Evolutionary conservation across 2,797 vertebrate genomes (phyloP), one percentile per base, ranked within the genome.

Genomic region (Gastrophryne carolinensis): DNA sequence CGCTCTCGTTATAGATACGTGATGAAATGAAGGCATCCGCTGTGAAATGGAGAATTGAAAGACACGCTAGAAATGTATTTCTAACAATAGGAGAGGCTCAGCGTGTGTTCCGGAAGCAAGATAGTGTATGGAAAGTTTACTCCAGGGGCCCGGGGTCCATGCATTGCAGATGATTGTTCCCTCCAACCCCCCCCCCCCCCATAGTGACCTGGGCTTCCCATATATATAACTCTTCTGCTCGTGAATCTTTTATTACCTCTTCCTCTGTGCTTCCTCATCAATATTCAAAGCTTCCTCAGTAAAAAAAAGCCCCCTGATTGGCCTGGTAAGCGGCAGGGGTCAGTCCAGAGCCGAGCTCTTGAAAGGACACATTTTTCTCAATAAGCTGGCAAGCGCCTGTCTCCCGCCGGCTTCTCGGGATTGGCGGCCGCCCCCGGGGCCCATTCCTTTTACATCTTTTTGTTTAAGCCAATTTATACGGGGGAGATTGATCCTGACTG

Each of bases 211-310:
- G 9, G 47, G 52, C 61, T 72, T 60, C 53, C 68, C 39, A 72
- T 78, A 60, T 78, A 60, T 30, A 78, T 78, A 72, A 78, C 72
- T 78, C 37, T 32, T 72, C 27, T 65, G 26, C 39, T 66, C 60
- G 67, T 78, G 75, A 72, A 78, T 78, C 61, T 78, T 78, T 78
- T 72, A 78, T 71, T 71, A 58, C 58, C 56, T 44, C 50, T 70
- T 62, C 29, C 56, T 61, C 73, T 62, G 24, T 62, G 66, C 57
- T 54, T 23, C 8, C 61, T 78, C 68, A 72, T 78, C 75, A 72
- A 72, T 78, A 78, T 78, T 78, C 52, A 78, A 39, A 72, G 13
- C 68, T 37, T 72, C 41, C 17, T n/a, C 67, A 50, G 52, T 39
- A 72, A 78, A 65, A 72, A 78, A 65, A 72, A 58, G 61, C 68